Evolutionary conservation across 2,113 vertebrate species (phyloP).

Genomic region (Lagopus muta): DNA sequence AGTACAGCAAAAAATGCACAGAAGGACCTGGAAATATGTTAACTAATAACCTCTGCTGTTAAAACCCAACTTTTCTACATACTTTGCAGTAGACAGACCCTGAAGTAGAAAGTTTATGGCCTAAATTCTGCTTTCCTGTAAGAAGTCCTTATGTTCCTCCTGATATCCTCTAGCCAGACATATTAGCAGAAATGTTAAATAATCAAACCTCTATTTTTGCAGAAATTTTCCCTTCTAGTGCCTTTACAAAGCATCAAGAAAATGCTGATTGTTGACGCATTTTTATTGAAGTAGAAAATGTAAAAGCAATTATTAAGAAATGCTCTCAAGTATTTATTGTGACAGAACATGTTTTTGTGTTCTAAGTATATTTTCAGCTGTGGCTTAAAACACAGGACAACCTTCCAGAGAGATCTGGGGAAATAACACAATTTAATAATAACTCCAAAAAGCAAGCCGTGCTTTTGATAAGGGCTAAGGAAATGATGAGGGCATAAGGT

Average conservation of each 20-base stretch:
- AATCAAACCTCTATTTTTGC: not conserved
- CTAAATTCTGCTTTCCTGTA: not conserved
- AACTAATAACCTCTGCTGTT: not conserved
- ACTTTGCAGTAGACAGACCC: not conserved
- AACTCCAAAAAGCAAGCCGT: not conserved
- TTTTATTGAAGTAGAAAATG: not conserved
- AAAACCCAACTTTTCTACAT: not conserved
- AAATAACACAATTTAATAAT: not conserved
- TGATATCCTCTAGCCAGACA: not conserved
- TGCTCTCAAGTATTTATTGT: not conserved
- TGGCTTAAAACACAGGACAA: not conserved
- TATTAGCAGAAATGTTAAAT: not conserved
- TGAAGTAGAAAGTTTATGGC: not conserved
- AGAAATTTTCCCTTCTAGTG: not conserved
- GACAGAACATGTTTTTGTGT: not conserved
- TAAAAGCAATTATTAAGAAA: not conserved
- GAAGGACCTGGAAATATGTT: not conserved
- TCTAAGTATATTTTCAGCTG: not conserved
- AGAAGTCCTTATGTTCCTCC: not conserved
- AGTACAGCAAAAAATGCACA: not conserved
- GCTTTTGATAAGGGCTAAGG: slow-evolving; percentile 21
- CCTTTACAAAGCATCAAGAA: not conserved
- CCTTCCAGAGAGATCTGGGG: not conserved
- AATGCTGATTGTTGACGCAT: not conserved
- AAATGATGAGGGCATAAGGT: not conserved